phyloP scores from a whole-genome alignment of 2,888 invertebrate species.

The Eilema depressum region DNA sequence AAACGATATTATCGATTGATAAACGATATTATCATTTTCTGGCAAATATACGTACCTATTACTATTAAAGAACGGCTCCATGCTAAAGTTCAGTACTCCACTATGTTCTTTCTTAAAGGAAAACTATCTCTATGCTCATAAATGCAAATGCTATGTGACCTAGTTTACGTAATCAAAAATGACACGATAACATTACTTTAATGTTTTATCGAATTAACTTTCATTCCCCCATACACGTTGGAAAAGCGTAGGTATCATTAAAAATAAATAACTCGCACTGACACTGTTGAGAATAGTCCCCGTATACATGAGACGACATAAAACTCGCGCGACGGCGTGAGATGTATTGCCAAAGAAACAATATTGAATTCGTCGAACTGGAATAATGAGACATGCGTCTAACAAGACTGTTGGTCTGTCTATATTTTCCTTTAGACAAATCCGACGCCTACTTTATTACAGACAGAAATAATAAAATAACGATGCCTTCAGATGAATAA shows the following conservation, averaged over 20 bases:
- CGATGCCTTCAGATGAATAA: slow-evolving; percentile 21
- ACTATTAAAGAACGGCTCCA: too few species aligned
- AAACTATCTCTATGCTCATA: background rate
- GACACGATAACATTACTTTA: background rate
- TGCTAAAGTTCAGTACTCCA: too few species aligned
- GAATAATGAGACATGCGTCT: slow-evolving; percentile 59
- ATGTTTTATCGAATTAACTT: background rate
- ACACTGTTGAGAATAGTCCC: slow-evolving; percentile 48
- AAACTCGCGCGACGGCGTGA: slow-evolving; percentile 52
- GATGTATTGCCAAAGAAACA: slow-evolving; percentile 63
- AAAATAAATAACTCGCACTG: slow-evolving; percentile 28
- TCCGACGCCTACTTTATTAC: slow-evolving; percentile 36
- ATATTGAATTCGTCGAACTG: slow-evolving; percentile 60
- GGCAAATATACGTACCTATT: too few species aligned
- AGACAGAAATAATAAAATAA: slow-evolving; percentile 37
- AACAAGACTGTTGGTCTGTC: slow-evolving; percentile 51
- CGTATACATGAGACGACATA: slow-evolving; percentile 39
- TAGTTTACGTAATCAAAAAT: background rate
- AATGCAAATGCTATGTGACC: background rate
- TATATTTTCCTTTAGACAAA: slow-evolving; percentile 43
- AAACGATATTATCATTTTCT: too few species aligned
- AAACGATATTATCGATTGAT: too few species aligned
- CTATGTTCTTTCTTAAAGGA: background rate
- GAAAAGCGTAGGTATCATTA: slow-evolving; percentile 8
- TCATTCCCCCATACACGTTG: background rate